These are phyloP conservation scores for Trididemnum clinides DNA, from an alignment of 23 tunicate species.

Conservation along the genomic window DNA sequence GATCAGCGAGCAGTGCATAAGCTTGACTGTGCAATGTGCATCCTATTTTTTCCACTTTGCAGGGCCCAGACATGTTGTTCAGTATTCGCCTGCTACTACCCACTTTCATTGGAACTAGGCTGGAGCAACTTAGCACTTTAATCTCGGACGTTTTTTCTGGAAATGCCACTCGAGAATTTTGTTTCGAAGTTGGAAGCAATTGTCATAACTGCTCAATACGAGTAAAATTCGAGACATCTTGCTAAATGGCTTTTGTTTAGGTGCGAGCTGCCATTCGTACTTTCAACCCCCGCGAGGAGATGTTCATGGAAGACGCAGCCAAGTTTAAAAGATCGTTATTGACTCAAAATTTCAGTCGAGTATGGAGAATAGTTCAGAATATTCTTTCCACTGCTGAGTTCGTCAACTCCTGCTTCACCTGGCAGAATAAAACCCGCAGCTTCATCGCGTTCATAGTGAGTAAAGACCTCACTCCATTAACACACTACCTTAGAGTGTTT, in stretches of 20 bases:
- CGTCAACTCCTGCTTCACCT: constrained; percentile 85
- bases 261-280: constrained; percentile 86
- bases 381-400: constrained; percentile 68
- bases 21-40: too few species aligned
- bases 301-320: constrained; percentile 61
- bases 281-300: constrained; percentile 76
- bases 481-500: too few species aligned
- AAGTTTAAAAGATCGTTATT: constrained; percentile 71
- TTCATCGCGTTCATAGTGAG: constrained; percentile 55
- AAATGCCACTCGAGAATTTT: too few species aligned
- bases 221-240: not conserved
- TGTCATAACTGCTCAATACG: not conserved
- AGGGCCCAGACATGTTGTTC: too few species aligned
- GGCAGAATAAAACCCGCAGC: constrained; percentile 69
- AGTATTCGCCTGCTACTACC: too few species aligned
- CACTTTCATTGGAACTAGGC: too few species aligned
- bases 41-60: too few species aligned
- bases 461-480: too few species aligned
- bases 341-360: constrained; percentile 63
- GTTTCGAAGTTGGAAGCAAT: too few species aligned
- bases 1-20: too few species aligned
- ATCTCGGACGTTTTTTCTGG: too few species aligned
- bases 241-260: constrained; percentile 9
- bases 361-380: constrained; percentile 75
- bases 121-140: too few species aligned